Percentiles rank a stretch among this genome's conserved stretches.
phyloP scores from a whole-genome alignment of 2,888 invertebrate species.

The Micoletzkya japonica region DNA sequence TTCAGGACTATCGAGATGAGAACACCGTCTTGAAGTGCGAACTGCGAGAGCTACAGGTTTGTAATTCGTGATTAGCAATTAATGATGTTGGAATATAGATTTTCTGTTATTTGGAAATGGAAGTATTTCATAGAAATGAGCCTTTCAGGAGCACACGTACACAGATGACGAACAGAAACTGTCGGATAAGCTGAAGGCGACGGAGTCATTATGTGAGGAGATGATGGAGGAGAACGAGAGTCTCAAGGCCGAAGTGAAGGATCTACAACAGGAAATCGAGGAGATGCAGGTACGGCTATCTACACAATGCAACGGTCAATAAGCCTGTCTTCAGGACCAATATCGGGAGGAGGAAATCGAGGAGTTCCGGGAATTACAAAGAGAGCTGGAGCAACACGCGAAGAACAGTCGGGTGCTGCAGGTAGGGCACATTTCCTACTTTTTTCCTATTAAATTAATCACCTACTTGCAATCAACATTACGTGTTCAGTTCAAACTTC shows the following conservation, averaged over 20 bases:
- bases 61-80: not conserved
- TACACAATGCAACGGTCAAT: too few relatives aligned
- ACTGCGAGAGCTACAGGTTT: slow-evolving; percentile 74
- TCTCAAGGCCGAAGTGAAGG: slow-evolving; percentile 86
- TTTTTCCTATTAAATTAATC: too few relatives aligned
- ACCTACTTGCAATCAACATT: not conserved
- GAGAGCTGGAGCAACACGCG: slow-evolving; percentile 91
- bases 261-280: slow-evolving; percentile 94
- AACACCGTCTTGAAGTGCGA: slow-evolving; percentile 76
- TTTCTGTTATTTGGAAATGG: not conserved
- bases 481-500: slow-evolving; percentile 79
- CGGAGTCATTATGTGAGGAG: slow-evolving; percentile 81
- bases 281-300: slow-evolving; percentile 84
- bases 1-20: slow-evolving; percentile 71
- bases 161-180: slow-evolving; percentile 73
- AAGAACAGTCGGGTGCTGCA: slow-evolving; percentile 95
- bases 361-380: slow-evolving; percentile 88
- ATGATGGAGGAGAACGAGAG: slow-evolving; percentile 94
- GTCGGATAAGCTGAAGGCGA: slow-evolving; percentile 80
- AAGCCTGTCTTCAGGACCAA: slow-evolving; percentile 61
- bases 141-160: slow-evolving; percentile 43
- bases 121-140: not conserved
- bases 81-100: not conserved
- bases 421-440: not conserved
- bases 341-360: slow-evolving; percentile 91